A percentile compares a stretch with the other conserved stretches of the same genome.
Evolutionary conservation across 2,113 vertebrate species (phyloP).

Genomic region (Hoplias malabaricus): DNA sequence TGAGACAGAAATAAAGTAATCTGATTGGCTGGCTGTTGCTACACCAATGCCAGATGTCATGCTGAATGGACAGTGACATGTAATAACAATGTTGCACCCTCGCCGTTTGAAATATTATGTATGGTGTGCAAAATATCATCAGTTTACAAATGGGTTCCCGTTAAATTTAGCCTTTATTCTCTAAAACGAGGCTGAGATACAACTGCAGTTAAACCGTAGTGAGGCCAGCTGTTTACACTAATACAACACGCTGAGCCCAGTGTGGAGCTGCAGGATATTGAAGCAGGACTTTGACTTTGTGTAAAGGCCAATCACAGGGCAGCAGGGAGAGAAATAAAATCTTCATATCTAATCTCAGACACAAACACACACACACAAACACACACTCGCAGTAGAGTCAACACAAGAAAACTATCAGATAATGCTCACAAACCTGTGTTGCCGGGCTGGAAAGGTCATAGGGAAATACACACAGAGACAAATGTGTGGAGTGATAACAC

Average conservation of each 20-base stretch:
- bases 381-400: neutral
- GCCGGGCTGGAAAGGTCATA: neutral
- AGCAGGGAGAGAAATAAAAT: conserved; percentile 19
- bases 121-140: too few relatives aligned
- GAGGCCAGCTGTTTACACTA: neutral
- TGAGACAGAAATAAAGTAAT: too few relatives aligned
- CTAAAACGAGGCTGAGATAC: too few relatives aligned
- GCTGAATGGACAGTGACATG: too few relatives aligned
- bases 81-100: too few relatives aligned
- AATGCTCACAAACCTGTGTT: conserved; percentile 13
- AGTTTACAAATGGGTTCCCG: too few relatives aligned
- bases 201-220: neutral
- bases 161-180: too few relatives aligned
- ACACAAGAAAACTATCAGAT: conserved; percentile 7
- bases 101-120: too few relatives aligned
- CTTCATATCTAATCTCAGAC: conserved; percentile 10
- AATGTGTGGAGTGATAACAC: neutral
- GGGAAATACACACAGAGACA: neutral
- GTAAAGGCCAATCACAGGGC: conserved; percentile 1
- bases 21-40: too few relatives aligned
- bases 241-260: neutral
- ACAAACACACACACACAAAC: neutral
- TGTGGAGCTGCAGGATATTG: neutral
- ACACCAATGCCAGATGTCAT: too few relatives aligned
- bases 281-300: conserved; percentile 20